Base-by-base conservation (phyloP, 1,140 invertebrate species). In the Carcinoscorpius rotundicauda region DNA sequence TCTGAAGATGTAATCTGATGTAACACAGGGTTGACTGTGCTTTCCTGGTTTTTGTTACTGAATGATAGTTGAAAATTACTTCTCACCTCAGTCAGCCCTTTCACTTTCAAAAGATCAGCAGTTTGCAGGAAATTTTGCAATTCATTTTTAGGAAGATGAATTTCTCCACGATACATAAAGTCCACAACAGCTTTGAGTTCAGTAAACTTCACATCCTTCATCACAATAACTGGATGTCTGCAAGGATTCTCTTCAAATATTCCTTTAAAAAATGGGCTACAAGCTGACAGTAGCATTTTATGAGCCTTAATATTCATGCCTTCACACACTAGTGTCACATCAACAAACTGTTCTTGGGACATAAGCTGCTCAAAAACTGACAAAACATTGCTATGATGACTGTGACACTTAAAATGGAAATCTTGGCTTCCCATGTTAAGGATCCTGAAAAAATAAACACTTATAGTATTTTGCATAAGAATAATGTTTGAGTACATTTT, bases 191-290 rank as follows among this genome's bases (percentile, higher is more conserved):
- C 89, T 79, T 89, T 86, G 66, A 93, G 77, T 80, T 93, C 89
- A 78, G 88, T 85, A 79, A 89, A 93, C 77, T 89, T 90, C 6
- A 93, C 88, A 83, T 93, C 89, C 81, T 91, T 91, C 70, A 93
- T 81, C 77, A 93, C 91, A 71, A 93, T 87, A 74, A 93, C 91
- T 62, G 89, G 89, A 80, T 93, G 89, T 78, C 92, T 85, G 73
- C 87, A 86, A 64, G 89, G 89, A 72, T 89, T 90, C 66, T 85
- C 84, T 79, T 92, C 88, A 79, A 94, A 93, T 63, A 94, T 77
- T 78, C 91, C 88, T 74, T 92, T 89, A 82, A 95, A 93, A 82
- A 92, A 94, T 71, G 91, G 90, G 83, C 90, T 93, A 83, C 91
- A 94, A 71, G 91, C 91, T 72, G 90, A 93, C 71, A 95, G 81